These are phyloP conservation scores for Psittacula derbiana DNA, from an alignment of 2,797 vertebrate genomes.

Conservation along the genomic window DNA sequence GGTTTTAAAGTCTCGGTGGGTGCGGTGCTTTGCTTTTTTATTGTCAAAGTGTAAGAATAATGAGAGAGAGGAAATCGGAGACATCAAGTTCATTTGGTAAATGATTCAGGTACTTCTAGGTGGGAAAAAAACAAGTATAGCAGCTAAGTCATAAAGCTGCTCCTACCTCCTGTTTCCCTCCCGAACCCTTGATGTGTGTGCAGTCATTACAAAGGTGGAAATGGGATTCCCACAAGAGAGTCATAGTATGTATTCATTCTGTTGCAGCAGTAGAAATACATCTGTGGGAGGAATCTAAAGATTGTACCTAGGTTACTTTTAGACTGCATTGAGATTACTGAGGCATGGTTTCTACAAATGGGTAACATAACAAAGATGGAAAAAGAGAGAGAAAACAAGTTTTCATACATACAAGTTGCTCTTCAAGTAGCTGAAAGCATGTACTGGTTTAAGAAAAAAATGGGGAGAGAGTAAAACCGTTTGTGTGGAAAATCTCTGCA, in stretches of 20 bases:
- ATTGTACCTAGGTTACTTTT: not conserved
- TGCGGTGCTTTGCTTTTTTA: not conserved
- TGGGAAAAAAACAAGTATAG: not conserved
- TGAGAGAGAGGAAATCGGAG: not conserved
- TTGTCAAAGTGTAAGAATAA: not conserved
- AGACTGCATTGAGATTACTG: not conserved
- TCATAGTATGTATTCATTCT: not conserved
- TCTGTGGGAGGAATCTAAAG: not conserved
- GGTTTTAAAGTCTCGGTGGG: not conserved
- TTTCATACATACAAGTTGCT: not conserved
- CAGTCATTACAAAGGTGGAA: not conserved
- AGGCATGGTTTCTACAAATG: not conserved
- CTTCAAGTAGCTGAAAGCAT: not conserved
- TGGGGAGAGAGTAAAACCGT: not conserved
- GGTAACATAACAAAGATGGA: not conserved
- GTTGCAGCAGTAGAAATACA: not conserved
- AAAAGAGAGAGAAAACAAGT: not conserved
- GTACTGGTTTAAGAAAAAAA: not conserved
- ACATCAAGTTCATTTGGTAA: not conserved
- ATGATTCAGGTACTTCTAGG: not conserved
- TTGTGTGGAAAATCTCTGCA: not conserved
- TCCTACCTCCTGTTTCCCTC: not conserved
- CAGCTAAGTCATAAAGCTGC: not conserved
- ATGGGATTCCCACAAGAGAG: not conserved
- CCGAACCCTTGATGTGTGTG: not conserved